These are phyloP conservation scores for Orbicella faveolata DNA, from an alignment of 64 coral and sea anemone genomes.

Conservation along the genomic window DNA sequence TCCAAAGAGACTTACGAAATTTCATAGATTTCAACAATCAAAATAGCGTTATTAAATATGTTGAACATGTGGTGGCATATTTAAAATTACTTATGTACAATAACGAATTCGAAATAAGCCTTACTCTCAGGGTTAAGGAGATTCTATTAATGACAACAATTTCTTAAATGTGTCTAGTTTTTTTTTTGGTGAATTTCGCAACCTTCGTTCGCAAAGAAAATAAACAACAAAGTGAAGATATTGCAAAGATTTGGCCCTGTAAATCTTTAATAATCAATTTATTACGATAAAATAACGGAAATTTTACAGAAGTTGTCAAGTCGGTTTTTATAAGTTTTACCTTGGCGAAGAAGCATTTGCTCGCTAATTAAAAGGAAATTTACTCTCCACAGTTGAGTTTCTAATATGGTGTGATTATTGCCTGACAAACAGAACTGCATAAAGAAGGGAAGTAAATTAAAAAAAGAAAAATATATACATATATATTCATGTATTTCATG, in stretches of 20 bases:
- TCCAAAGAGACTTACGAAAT: no score
- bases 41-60: background rate
- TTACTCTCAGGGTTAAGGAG: background rate
- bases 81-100: background rate
- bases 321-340: background rate
- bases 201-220: background rate
- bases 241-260: background rate
- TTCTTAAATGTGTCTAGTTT: background rate
- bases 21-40: background rate
- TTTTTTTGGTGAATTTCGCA: background rate
- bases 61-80: background rate
- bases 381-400: background rate
- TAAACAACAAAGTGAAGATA: background rate
- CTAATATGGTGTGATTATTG: slow-evolving; percentile 22
- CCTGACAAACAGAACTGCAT: background rate
- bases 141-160: background rate
- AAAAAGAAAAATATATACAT: background rate
- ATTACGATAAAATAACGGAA: background rate
- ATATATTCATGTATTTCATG: background rate
- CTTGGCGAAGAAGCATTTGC: background rate
- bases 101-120: background rate
- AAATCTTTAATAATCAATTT: background rate
- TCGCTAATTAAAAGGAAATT: background rate
- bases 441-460: background rate
- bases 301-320: background rate